Evolutionary conservation across 2,888 invertebrate genomes (phyloP).

Genomic region (Didymodactylos carnosus): DNA sequence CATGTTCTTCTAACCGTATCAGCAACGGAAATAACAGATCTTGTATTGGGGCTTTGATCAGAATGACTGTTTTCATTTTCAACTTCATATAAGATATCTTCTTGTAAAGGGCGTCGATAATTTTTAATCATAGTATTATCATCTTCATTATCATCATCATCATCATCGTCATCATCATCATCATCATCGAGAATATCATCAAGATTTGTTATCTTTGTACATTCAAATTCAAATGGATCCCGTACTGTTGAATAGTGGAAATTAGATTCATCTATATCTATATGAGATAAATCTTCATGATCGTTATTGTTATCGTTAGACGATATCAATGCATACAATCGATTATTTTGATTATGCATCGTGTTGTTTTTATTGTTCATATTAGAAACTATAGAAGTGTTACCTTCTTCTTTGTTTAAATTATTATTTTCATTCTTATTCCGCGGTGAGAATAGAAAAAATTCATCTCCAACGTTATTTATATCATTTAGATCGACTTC

Average conservation of each 20-base stretch:
- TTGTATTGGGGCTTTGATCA: background rate
- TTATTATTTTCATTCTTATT: background rate
- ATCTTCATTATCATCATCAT: background rate
- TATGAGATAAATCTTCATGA: background rate
- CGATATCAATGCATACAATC: too few relatives aligned
- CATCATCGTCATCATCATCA: background rate
- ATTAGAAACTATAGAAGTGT: background rate
- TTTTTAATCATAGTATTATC: background rate
- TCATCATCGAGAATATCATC: background rate
- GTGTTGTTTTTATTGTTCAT: too few relatives aligned
- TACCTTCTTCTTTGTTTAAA: background rate
- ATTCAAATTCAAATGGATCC: background rate
- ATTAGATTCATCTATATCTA: too few relatives aligned
- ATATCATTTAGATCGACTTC: background rate
- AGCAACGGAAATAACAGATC: background rate
- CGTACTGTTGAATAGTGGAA: background rate
- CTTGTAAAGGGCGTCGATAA: background rate
- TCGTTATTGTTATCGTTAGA: too few relatives aligned
- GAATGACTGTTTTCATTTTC: background rate
- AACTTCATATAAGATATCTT: background rate
- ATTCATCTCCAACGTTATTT: background rate
- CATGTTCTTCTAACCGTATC: too few relatives aligned
- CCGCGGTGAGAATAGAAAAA: background rate
- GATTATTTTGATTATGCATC: background rate
- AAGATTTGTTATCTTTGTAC: background rate